A percentile compares a stretch with the other conserved stretches of the same genome.
Conservation (phyloP, 30 jellyfish, hydroid and myxozoan species). For the Aurelia aurita region DNA sequence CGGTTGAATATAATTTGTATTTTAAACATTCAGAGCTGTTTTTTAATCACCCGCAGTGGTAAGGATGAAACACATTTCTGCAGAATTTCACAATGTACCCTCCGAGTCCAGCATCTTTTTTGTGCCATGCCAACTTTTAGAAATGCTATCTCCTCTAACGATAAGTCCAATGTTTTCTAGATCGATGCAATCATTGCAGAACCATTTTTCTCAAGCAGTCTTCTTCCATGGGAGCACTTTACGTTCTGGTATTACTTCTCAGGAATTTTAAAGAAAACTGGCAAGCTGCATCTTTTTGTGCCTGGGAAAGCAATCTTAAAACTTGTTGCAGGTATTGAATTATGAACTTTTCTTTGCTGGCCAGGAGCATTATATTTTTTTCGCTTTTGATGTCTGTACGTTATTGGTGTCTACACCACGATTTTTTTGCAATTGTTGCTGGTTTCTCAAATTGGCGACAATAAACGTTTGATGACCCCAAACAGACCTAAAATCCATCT, state of each 20-base stretch:
- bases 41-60: too few species aligned
- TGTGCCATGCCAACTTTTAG: too few species aligned
- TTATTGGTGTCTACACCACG: background rate
- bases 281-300: background rate
- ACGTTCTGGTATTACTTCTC: slow-evolving; percentile 50
- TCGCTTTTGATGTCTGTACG: background rate
- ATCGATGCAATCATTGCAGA: slow-evolving; percentile 68
- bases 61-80: too few species aligned
- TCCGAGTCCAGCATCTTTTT: too few species aligned
- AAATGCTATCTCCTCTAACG: too few species aligned
- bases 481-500: too few species aligned
- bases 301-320: slow-evolving; percentile 53
- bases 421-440: background rate
- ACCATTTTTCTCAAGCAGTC: slow-evolving; percentile 75
- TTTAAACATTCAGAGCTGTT: too few species aligned
- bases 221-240: slow-evolving; percentile 88
- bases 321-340: slow-evolving; percentile 52
- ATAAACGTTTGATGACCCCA: too few species aligned
- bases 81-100: too few species aligned
- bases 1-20: too few species aligned
- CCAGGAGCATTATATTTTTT: background rate
- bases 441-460: too few species aligned
- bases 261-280: background rate
- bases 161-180: slow-evolving; percentile 1
- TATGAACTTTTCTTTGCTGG: background rate